Conservation (phyloP, 2,888 invertebrate genomes). For the Nephrotoma appendiculata region DNA sequence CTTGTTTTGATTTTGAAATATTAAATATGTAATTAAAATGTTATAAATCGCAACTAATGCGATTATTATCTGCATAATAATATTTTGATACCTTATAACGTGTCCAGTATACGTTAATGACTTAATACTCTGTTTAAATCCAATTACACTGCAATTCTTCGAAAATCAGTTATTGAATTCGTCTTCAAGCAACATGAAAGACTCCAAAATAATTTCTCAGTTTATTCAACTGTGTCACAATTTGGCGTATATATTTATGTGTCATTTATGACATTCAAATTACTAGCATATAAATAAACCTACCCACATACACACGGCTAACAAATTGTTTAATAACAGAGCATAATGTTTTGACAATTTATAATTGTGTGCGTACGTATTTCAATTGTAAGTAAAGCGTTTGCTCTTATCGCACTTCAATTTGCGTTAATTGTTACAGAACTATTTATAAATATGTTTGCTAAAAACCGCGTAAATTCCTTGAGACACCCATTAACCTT, state of each 20-base stretch:
- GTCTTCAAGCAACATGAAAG: background rate
- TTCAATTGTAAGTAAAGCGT: background rate
- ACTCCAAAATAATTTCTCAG: background rate
- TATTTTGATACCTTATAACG: background rate
- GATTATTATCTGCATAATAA: background rate
- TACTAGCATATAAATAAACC: background rate
- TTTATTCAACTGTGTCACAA: background rate
- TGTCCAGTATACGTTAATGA: background rate
- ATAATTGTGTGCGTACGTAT: background rate
- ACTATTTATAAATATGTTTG: too few species aligned
- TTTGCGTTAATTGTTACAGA: background rate
- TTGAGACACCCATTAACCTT: background rate
- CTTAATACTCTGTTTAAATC: background rate
- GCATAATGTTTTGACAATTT: background rate
- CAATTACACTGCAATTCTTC: too few species aligned
- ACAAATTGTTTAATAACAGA: background rate
- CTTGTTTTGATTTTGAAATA: background rate
- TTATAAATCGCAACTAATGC: background rate
- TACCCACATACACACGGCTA: background rate
- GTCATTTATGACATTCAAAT: background rate
- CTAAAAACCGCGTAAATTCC: background rate
- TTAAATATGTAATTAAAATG: background rate
- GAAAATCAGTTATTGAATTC: background rate
- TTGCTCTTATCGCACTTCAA: background rate
- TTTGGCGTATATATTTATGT: background rate